These are phyloP conservation scores for Nannoperca obscura DNA, from an alignment of 2,797 vertebrate genomes.

Conservation along the genomic window DNA sequence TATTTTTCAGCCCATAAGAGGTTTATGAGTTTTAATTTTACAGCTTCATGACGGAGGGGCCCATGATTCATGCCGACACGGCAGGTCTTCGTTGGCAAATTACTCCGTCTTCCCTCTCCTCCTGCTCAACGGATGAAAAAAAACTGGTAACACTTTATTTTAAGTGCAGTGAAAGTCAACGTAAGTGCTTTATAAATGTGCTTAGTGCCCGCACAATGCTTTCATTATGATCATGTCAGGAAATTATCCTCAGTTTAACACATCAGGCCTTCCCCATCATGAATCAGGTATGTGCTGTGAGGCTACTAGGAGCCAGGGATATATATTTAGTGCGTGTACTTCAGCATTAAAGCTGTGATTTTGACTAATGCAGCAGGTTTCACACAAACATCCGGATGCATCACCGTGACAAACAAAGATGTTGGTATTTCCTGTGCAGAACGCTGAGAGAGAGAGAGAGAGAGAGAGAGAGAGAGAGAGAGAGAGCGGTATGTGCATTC, in stretches of 20 bases:
- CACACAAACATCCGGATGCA: constrained; percentile 33
- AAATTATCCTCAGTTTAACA: constrained; percentile 16
- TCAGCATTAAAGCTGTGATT: not conserved
- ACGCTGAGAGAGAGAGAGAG: not conserved
- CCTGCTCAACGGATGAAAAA: constrained; percentile 11
- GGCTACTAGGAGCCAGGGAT: not conserved
- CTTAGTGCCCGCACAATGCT: constrained; percentile 8
- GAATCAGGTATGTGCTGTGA: constrained; percentile 5
- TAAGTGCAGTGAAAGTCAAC: constrained; percentile 42
- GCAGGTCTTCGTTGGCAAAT: constrained; percentile 35
- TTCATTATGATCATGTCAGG: constrained; percentile 35
- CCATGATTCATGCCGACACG: constrained; percentile 49
- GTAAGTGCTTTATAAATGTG: constrained; percentile 32
- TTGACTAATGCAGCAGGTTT: constrained; percentile 9
- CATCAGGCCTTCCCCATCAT: constrained; percentile 6
- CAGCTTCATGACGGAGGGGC: constrained; percentile 14
- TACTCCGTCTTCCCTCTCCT: constrained; percentile 16
- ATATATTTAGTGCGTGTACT: not conserved
- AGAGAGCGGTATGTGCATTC: constrained; percentile 5
- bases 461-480: not conserved
- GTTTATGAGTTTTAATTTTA: constrained; percentile 52
- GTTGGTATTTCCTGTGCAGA: constrained; percentile 36
- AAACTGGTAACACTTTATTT: constrained; percentile 29
- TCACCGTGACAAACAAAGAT: constrained; percentile 9
- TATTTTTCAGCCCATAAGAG: constrained; percentile 51